These are phyloP conservation scores for Scleropages formosus DNA, from an alignment of 2,797 vertebrate genomes.

Conservation along the genomic window DNA sequence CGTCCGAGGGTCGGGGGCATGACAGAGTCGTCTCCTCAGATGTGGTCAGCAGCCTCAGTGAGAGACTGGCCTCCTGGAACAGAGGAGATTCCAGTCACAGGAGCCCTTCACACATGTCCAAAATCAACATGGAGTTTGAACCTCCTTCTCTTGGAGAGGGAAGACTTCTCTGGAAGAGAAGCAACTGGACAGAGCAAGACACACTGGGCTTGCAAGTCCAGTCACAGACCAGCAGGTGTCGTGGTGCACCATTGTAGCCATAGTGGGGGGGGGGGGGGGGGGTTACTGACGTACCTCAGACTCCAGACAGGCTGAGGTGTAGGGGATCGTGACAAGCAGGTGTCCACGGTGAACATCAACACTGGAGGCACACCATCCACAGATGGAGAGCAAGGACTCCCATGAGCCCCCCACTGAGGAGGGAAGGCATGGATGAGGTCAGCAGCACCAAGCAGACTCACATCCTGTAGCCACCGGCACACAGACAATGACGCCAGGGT, in stretches of 20 bases:
- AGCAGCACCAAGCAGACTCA: background rate
- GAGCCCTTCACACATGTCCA: no score
- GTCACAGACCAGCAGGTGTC: no score
- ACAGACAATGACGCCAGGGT: no score
- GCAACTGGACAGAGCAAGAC: no score
- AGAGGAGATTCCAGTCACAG: background rate
- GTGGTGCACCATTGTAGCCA: no score
- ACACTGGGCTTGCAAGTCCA: no score
- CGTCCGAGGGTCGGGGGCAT: background rate
- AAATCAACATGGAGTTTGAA: no score
- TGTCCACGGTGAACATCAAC: background rate
- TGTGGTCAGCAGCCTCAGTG: background rate
- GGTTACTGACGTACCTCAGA: background rate
- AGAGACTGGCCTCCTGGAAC: background rate
- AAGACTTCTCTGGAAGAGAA: no score
- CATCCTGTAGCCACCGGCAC: no score
- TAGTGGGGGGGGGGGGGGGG: no score
- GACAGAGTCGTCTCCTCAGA: background rate
- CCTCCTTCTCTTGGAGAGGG: no score
- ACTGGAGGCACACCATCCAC: constrained; percentile 23
- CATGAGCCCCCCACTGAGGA: constrained; percentile 9
- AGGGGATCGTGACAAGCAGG: constrained; percentile 20
- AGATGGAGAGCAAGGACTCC: background rate
- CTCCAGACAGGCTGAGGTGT: background rate
- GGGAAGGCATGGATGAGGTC: background rate